phyloP scores from a whole-genome alignment of 2,888 invertebrate genomes.

The Pristionchus japonicus region DNA sequence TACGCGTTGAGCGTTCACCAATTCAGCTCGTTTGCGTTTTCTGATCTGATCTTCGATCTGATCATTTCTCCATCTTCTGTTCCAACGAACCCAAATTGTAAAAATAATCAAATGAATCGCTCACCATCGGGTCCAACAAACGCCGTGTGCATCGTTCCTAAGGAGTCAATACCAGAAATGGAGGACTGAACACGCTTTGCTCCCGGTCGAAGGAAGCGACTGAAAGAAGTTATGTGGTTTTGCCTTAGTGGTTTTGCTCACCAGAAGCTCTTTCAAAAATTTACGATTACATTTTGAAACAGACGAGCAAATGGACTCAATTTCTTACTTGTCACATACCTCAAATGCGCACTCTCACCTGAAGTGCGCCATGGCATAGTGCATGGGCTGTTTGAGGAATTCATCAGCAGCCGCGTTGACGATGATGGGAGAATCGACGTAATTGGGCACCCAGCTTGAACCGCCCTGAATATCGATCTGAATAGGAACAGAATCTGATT shows the following conservation, averaged over 20 bases:
- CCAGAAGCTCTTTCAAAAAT: too few relatives aligned
- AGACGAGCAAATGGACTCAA: too few relatives aligned
- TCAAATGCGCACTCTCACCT: neutral
- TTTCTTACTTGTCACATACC: too few relatives aligned
- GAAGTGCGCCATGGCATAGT: conserved; percentile 43
- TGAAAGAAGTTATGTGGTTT: neutral
- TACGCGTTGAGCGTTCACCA: too few relatives aligned
- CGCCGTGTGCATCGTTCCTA: neutral
- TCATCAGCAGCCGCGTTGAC: conserved; percentile 6
- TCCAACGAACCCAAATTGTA: neutral
- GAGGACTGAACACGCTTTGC: neutral
- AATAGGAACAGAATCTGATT: neutral
- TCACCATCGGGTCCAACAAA: neutral
- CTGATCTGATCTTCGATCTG: neutral
- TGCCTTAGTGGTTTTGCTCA: too few relatives aligned
- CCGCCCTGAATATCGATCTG: too few relatives aligned
- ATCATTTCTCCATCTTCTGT: neutral
- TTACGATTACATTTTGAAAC: too few relatives aligned
- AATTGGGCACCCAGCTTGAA: conserved; percentile 20
- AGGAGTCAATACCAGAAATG: neutral
- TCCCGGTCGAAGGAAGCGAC: conserved; percentile 36
- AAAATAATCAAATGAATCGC: neutral
- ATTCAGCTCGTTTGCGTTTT: too few relatives aligned
- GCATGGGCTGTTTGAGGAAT: conserved; percentile 42
- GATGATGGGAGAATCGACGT: conserved; percentile 37